Evolutionary conservation across 2,797 vertebrate genomes (phyloP).

Genomic region (Sebastes kiyomatsui): DNA sequence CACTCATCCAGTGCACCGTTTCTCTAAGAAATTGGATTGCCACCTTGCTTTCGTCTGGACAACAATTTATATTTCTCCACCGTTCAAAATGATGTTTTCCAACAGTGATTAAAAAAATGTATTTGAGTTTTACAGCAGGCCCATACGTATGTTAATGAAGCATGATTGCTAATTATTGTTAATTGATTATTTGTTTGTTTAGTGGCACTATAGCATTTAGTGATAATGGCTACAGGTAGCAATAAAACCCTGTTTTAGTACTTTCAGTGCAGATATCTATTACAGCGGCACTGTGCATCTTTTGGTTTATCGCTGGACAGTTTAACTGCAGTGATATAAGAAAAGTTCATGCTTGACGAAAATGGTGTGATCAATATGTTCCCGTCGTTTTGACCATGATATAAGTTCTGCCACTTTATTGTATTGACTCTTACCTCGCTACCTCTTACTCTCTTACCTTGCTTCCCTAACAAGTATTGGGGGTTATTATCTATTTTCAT

Average conservation of each 20-base stretch:
- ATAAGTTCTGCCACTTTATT: not conserved
- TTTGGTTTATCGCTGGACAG: not conserved
- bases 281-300: not conserved
- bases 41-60: conserved; percentile 11
- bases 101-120: conserved; percentile 21
- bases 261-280: conserved; percentile 23
- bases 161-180: conserved; percentile 24
- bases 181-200: not conserved
- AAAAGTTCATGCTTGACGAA: conserved; percentile 9
- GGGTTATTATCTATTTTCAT: not conserved
- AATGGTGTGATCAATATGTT: not conserved
- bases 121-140: conserved; percentile 10
- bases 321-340: not conserved
- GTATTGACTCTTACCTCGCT: not conserved
- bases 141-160: conserved; percentile 8
- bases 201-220: conserved; percentile 38
- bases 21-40: not conserved
- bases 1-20: conserved; percentile 10
- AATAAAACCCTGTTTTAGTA: conserved; percentile 16
- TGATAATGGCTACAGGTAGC: conserved; percentile 35
- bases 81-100: conserved; percentile 27
- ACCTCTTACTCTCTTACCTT: not conserved
- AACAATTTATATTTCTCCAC: conserved; percentile 24
- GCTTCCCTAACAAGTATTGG: not conserved
- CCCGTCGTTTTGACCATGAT: not conserved